Conservation (phyloP, 2,797 vertebrate genomes). For the Neosilurus mollespiculum region DNA sequence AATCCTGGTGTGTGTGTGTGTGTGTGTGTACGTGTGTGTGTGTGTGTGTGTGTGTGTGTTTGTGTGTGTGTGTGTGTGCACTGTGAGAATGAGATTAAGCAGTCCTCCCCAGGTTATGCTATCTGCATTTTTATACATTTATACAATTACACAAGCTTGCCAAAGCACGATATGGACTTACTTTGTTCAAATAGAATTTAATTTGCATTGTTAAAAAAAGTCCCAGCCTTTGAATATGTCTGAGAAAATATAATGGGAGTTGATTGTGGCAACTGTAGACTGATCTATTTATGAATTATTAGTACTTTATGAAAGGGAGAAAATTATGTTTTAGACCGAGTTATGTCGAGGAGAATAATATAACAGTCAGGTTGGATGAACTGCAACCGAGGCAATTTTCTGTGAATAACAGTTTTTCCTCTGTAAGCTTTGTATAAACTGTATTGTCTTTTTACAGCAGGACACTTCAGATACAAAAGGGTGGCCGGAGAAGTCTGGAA, state of each 20-base stretch:
- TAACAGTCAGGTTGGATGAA: neutral
- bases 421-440: neutral
- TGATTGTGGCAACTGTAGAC: conserved; percentile 31
- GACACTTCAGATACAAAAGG: neutral
- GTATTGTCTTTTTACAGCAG: neutral
- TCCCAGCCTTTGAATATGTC: conserved; percentile 42
- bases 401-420: neutral
- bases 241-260: conserved; percentile 39
- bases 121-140: conserved; percentile 73
- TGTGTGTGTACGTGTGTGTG: conserved; percentile 57
- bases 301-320: conserved; percentile 32
- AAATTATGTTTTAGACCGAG: conserved; percentile 31
- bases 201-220: conserved; percentile 58
- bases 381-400: neutral
- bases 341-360: conserved; percentile 12
- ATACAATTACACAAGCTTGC: conserved; percentile 54
- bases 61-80: conserved; percentile 68
- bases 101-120: conserved; percentile 63
- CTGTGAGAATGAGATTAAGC: conserved; percentile 75
- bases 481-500: neutral
- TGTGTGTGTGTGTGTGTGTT: conserved; percentile 67
- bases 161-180: conserved; percentile 59
- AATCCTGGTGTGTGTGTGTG: conserved; percentile 69
- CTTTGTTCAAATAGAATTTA: conserved; percentile 61
- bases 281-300: conserved; percentile 42